Evolutionary conservation across 23 tunicate genomes (phyloP), one percentile per base, ranked within the genome.

Genomic region (Styela plicata): DNA sequence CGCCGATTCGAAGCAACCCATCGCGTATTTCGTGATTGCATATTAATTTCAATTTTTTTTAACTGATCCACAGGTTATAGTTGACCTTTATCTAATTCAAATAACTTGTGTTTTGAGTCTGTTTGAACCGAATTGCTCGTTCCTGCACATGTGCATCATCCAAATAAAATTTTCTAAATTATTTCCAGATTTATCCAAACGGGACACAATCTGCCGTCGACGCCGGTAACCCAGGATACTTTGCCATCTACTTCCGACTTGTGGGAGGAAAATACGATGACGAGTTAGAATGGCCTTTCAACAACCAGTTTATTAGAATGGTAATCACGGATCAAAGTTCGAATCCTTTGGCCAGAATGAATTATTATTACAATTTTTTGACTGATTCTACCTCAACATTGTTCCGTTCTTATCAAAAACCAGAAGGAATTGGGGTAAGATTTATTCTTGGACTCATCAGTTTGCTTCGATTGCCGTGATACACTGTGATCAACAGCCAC

Each of bases 231-330:
- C 31, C 28, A 44, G 81, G 89, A 1, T 93, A 93, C 79, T 34
- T 88, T 82, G 74, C 83, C 16, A 75, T 93, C 84, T 93, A 80
- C 64, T 93, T 78, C 63, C 80, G 86, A 32, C 73, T 88, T 3
- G 91, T 82, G 2, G 53, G 65, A 30, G 98, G 98, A 10, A 78
- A 33, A 34, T 89, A 93, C 57, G 93, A 93, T 44, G 89, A 88
- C 37, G 70, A 64, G 2, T 63, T 93, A 21, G 66, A 64, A 80
- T 93, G 98, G 98, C 98, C 98, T 19, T 93, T 88, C 69, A 52
- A 85, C 64, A 63, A 93, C 37, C 89, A 73, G 34, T 87, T 93
- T 26, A 57, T 93, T 24, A 69, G 74, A 31, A 25, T 93, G 76
- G 24, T 75, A 1, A 75, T 93, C 31, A 88, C 90, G 7, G 98